phyloP scores from a whole-genome alignment of 1,140 invertebrate species.

The Eupristina koningsbergeri region DNA sequence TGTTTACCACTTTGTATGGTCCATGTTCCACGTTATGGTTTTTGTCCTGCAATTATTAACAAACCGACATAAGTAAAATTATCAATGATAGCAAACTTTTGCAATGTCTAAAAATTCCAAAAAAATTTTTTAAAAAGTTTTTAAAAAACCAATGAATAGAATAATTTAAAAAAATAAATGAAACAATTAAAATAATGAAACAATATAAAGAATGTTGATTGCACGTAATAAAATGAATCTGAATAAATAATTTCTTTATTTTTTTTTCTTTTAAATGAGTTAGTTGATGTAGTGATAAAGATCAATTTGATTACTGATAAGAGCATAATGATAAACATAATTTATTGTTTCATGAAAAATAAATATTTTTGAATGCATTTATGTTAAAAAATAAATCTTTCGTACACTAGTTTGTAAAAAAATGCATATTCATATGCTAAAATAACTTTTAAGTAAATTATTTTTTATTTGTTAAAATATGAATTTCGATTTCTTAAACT shows the following conservation, averaged over 20 bases:
- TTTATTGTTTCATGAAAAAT: not conserved
- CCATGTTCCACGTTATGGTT: constrained; percentile 87
- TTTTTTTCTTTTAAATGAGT: too few relatives aligned
- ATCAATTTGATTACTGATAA: not conserved
- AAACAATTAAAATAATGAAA: not conserved
- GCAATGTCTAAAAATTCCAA: constrained; percentile 7
- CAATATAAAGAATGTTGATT: not conserved
- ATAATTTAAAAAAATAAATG: too few relatives aligned
- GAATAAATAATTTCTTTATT: too few relatives aligned
- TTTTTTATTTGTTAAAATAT: not conserved
- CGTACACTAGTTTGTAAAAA: not conserved
- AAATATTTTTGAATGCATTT: too few relatives aligned
- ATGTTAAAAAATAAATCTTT: not conserved
- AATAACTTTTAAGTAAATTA: constrained; percentile 2
- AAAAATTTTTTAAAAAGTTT: too few relatives aligned
- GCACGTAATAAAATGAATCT: not conserved
- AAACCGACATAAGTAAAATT: constrained; percentile 42
- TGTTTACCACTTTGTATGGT: constrained; percentile 83
- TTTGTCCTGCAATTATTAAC: constrained; percentile 82
- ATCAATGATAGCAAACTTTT: constrained; percentile 13
- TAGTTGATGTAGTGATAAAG: too few relatives aligned
- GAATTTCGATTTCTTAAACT: not conserved
- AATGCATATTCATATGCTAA: not conserved
- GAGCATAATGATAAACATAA: not conserved
- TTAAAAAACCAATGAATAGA: too few relatives aligned